Conservation (phyloP, 2,888 invertebrate species). For the Parnassius apollo region DNA sequence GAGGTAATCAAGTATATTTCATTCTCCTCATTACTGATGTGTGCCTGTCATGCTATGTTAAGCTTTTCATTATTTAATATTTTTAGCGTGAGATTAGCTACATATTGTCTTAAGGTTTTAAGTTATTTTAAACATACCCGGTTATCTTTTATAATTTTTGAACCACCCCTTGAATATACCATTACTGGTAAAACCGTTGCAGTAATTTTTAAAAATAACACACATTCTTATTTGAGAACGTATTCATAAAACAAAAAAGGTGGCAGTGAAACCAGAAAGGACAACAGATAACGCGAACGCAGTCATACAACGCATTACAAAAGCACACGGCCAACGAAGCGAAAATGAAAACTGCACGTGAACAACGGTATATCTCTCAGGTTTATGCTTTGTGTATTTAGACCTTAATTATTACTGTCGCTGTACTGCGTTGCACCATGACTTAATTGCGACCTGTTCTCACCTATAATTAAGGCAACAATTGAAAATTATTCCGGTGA, state of each 20-base stretch:
- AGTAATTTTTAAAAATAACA: too few relatives aligned
- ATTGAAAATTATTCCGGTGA: constrained; percentile 16
- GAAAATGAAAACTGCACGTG: constrained; percentile 15
- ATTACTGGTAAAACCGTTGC: too few relatives aligned
- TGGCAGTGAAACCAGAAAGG: not conserved
- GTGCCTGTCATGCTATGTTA: not conserved
- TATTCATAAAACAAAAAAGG: not conserved
- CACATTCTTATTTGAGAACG: not conserved
- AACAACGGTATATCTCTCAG: constrained; percentile 6
- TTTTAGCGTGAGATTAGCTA: too few relatives aligned
- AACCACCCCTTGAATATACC: too few relatives aligned
- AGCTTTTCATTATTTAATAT: too few relatives aligned
- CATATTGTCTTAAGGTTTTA: too few relatives aligned
- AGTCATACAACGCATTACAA: constrained; percentile 9
- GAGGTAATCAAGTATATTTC: constrained; percentile 34
- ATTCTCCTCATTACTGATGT: constrained; percentile 18
- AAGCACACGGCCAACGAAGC: constrained; percentile 1
- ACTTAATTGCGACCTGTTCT: constrained; percentile 20
- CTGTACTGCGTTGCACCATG: constrained; percentile 4
- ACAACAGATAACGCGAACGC: constrained; percentile 9
- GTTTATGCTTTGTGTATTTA: constrained; percentile 22
- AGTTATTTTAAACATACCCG: too few relatives aligned
- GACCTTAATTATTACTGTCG: constrained; percentile 19
- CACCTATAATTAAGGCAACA: constrained; percentile 18
- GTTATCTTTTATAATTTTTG: too few relatives aligned